Base-by-base conservation (phyloP, 2,797 vertebrate genomes). In the Nyctalus aviator region DNA sequence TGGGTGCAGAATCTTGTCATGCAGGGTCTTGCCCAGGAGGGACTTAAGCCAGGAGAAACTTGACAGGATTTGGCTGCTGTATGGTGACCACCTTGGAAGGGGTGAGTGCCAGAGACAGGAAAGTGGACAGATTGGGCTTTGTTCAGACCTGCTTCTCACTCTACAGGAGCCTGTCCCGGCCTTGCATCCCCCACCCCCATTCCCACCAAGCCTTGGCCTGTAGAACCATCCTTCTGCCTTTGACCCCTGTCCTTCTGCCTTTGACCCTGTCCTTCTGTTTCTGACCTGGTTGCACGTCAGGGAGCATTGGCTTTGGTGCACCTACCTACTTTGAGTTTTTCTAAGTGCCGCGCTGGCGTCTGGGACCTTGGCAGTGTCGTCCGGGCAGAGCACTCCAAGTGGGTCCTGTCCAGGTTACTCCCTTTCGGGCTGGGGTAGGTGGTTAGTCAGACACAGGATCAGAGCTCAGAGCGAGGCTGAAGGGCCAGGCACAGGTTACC, bases 241-340 rank as follows among this genome's bases (percentile, higher is more conserved):
- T 57, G 55, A 57, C 23, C 55, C 14, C 8, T 1, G 1, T 20
- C 23, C n/a, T 27, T 83, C 27, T 30, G 48, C 50, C 57, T 59
- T 5, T 59, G 57, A 59, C 53, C 25, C 15, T 0, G 2, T 20
- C 20, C 37, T 27, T 79, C 30, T 30, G 44, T 46, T 11, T 2
- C 23, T 8, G 18, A 57, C n/a, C 41, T 0, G 1, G 30, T 23
- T 3, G 1, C 0, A 2, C 44, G 20, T 87, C n/a, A 20, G 1
- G 48, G 59, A 44, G 8, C 50, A 21, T 30, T 6, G 2, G 12
- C 15, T 68, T 57, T 53, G 41, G 55, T 9, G 18, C 7, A 0
- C 21, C 14, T 6, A 0, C 21, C 18, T 53, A n/a, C 18, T 27
- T 32, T 73, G 59, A 79, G 14, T 32, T 73, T 82, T 72, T 82